Evolutionary conservation across 92 coral and sea anemone species (phyloP).

Genomic region (Phenganax stokvisi): DNA sequence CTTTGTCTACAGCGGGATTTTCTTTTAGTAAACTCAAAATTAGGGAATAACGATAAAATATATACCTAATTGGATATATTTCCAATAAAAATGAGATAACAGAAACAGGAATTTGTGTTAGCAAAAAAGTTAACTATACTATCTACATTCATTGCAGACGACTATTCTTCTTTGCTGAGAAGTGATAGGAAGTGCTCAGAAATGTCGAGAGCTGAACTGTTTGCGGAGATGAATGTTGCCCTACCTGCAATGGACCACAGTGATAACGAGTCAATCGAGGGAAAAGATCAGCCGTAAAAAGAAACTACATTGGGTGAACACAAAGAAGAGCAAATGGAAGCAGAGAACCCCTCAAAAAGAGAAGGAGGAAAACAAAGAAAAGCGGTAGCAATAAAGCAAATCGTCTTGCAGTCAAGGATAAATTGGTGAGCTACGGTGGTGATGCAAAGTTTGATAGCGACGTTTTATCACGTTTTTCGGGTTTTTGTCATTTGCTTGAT

Average conservation of each 20-base stretch:
- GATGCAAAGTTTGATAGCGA: too few relatives aligned
- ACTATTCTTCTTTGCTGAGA: slow-evolving; percentile 19
- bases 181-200: neutral
- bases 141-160: slow-evolving; percentile 16
- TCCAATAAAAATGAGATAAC: neutral
- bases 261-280: slow-evolving; percentile 13
- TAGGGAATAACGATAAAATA: neutral
- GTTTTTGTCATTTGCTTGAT: too few relatives aligned
- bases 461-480: too few relatives aligned
- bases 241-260: slow-evolving; percentile 11
- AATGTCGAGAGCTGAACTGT: slow-evolving; percentile 6
- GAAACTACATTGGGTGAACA: neutral
- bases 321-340: neutral
- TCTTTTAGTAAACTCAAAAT: neutral
- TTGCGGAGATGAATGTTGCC: slow-evolving; percentile 17
- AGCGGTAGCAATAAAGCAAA: neutral
- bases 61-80: neutral
- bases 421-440: neutral
- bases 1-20: neutral
- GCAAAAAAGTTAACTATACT: slow-evolving; percentile 2
- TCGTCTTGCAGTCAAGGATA: slow-evolving; percentile 21
- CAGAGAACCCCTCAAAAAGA: slow-evolving; percentile 17
- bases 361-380: slow-evolving; percentile 1
- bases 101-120: neutral
- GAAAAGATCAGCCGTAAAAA: neutral